Evolutionary conservation across 2,113 vertebrate genomes (phyloP).

Genomic region (Pedetes capensis): DNA sequence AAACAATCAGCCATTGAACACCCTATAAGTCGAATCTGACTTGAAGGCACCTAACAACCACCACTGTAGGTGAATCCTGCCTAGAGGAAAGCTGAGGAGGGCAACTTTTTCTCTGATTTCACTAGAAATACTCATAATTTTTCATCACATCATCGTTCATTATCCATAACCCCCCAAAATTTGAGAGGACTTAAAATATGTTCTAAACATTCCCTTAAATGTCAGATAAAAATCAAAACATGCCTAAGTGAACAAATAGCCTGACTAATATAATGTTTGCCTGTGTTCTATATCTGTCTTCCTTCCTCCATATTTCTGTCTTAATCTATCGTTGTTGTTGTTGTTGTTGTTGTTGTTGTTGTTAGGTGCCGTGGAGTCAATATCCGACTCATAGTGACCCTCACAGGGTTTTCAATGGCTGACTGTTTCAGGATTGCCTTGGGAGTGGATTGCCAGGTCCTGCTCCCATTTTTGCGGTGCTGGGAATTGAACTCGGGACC

Average conservation of each 20-base stretch:
- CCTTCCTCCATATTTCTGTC: neutral
- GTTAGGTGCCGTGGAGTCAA: too few species aligned
- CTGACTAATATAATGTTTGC: neutral
- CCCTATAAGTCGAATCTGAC: too few species aligned
- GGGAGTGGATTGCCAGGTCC: too few species aligned
- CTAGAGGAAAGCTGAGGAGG: neutral
- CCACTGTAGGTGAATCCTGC: neutral
- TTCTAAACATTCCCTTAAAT: neutral
- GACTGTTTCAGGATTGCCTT: too few species aligned
- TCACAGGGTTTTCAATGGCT: too few species aligned
- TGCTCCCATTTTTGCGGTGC: too few species aligned
- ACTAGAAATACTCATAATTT: neutral
- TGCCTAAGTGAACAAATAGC: neutral
- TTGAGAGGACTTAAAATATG: neutral
- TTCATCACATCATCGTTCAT: neutral
- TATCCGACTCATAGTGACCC: too few species aligned
- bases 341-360: too few species aligned
- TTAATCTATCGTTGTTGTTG: neutral
- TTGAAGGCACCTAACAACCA: too few species aligned
- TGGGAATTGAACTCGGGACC: too few species aligned
- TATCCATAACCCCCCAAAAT: neutral
- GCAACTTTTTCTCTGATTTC: neutral
- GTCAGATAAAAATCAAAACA: neutral
- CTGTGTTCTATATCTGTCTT: neutral
- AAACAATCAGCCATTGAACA: too few species aligned